Evolutionary conservation across 2,888 invertebrate species (phyloP).

Genomic region (Drosophila yooni): DNA sequence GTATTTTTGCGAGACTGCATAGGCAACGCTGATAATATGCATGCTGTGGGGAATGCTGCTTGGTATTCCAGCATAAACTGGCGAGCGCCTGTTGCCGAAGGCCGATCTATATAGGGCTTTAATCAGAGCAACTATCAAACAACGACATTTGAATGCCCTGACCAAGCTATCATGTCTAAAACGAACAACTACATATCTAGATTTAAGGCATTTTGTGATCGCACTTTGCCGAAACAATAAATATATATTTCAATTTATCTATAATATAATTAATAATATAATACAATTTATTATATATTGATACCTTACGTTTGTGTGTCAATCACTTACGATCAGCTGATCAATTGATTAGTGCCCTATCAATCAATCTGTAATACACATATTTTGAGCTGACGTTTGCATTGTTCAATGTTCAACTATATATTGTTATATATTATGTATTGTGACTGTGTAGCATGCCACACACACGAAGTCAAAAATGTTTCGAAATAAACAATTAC

Average conservation of each 20-base stretch:
- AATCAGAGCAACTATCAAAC: not conserved
- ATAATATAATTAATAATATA: not conserved
- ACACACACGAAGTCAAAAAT: slow-evolving; percentile 38
- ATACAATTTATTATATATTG: not conserved
- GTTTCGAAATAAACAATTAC: slow-evolving; percentile 57
- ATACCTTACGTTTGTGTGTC: not conserved
- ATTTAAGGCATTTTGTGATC: not conserved
- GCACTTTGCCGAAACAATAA: not conserved
- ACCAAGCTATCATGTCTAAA: not conserved
- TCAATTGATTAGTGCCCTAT: not conserved
- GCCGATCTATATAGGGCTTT: slow-evolving; percentile 17
- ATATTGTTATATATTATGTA: slow-evolving; percentile 2
- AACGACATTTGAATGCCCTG: slow-evolving; percentile 35
- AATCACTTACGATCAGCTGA: not conserved
- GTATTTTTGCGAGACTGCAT: slow-evolving; percentile 19
- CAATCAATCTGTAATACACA: not conserved
- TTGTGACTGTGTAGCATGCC: slow-evolving; percentile 35
- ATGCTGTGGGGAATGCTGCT: slow-evolving; percentile 13
- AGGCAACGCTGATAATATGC: slow-evolving; percentile 32
- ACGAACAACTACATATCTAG: not conserved
- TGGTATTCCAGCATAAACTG: slow-evolving; percentile 60
- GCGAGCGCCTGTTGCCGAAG: slow-evolving; percentile 65
- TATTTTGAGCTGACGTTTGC: slow-evolving; percentile 30
- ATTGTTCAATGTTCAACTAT: slow-evolving; percentile 27
- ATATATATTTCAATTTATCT: not conserved